Evolutionary conservation across 2,888 invertebrate genomes (phyloP), one percentile per base, ranked within the genome.

Genomic region (Aphodius sticticus): DNA sequence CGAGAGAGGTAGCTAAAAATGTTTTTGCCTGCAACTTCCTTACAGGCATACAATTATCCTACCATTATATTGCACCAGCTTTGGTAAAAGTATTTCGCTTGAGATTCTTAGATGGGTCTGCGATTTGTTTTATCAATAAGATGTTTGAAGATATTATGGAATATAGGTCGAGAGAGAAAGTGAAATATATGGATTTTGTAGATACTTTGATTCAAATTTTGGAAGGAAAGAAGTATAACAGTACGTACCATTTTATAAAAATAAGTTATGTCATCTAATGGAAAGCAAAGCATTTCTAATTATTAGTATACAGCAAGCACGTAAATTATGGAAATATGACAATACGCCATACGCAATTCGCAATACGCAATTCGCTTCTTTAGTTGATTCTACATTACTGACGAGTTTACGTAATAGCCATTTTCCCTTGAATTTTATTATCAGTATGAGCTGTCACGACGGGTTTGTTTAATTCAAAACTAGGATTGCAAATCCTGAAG

Each of bases 1-100:
- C 89, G 81, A 83, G 86, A n/a, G 77, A 84, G 69, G 85, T 87
- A 85, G 87, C 86, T 6, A 81, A 83, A 16, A 83, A 83, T 9
- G 83, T 88, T 14, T 84, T 87, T 72, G 81, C 82, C 9, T 86
- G 86, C 12, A 84, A 83, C 6, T 76, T 84, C 12, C 12, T 12
- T 53, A 53, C 9, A 53, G 53, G 53, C 12, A 5, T 53, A 7
- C 53, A 53, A 12, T 53, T 53, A 9, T 9, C 9, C 6, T 53
- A 53, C 53, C 53, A 53, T 53, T 53, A 2, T 5, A 53, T 53
- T 9, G 53, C 53, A 12, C 53, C 53, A 26, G 26, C 26, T 26
- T 2, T 53, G 53, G 53, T 53, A 12, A 53, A 12, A 9, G 1
- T 53, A 5, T 53, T 53, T 53, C 53, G 53, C 12, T 2, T 53